phyloP scores from a whole-genome alignment of 2,797 vertebrate species.

The Notoglanidium macrostoma region DNA sequence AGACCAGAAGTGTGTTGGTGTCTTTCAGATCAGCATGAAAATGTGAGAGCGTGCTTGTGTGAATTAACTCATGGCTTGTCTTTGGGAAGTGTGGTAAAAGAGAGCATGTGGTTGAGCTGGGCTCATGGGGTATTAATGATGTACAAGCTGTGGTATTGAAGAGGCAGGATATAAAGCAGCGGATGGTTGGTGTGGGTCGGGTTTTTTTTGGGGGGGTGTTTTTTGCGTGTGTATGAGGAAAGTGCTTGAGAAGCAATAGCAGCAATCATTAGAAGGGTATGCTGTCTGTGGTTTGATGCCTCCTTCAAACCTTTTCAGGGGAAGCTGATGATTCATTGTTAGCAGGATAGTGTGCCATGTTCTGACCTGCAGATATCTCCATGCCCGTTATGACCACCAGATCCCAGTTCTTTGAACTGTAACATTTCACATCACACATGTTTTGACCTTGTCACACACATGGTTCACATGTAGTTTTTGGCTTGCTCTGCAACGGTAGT shows the following conservation, averaged over 20 bases:
- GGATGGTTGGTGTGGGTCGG: neutral
- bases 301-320: neutral
- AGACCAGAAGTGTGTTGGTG: neutral
- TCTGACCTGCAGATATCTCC: neutral
- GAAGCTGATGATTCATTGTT: neutral
- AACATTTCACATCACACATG: constrained; percentile 15
- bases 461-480: constrained; percentile 20
- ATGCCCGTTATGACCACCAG: constrained; percentile 4
- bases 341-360: neutral
- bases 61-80: constrained; percentile 10
- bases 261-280: neutral
- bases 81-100: constrained; percentile 26
- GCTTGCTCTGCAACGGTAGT: neutral
- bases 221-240: neutral
- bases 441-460: constrained; percentile 25
- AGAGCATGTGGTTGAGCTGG: constrained; percentile 31
- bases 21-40: neutral
- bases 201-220: constrained; percentile 4
- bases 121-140: constrained; percentile 66
- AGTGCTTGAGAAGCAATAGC: neutral
- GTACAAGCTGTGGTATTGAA: constrained; percentile 48
- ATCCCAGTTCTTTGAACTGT: constrained; percentile 17
- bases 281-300: too few species aligned
- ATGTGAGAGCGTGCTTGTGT: constrained; percentile 12
- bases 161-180: constrained; percentile 1